Evolutionary conservation across 2,113 vertebrate genomes (phyloP).

Genomic region (Clarias magur): DNA sequence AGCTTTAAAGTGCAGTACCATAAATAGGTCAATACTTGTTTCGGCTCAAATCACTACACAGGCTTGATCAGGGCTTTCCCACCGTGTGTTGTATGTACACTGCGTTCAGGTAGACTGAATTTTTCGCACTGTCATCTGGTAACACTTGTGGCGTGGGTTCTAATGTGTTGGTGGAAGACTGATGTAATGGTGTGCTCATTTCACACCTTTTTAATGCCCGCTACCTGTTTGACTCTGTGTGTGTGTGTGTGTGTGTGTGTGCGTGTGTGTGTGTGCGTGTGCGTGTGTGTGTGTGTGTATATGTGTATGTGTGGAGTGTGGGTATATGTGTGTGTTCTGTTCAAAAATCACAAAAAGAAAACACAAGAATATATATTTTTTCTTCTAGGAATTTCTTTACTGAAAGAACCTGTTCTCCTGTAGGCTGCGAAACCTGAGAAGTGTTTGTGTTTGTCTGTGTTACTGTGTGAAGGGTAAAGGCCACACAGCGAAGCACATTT

Average conservation of each 20-base stretch:
- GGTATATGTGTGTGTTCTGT: neutral
- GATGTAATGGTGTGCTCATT: neutral
- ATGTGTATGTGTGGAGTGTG: neutral
- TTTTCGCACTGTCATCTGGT: neutral
- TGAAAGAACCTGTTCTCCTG: neutral
- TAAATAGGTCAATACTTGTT: no score
- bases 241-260: neutral
- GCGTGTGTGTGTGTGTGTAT: neutral
- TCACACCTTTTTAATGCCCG: conserved; percentile 6
- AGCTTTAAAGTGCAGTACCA: neutral
- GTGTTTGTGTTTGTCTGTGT: conserved; percentile 3
- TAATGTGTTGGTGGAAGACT: neutral
- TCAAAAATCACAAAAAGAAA: neutral
- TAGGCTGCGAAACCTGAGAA: neutral
- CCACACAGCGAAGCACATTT: neutral
- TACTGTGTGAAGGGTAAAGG: conserved; percentile 28
- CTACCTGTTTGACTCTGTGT: neutral
- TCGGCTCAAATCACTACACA: neutral
- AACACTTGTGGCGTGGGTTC: neutral
- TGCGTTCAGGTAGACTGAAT: neutral
- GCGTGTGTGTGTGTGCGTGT: neutral
- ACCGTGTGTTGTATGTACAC: neutral
- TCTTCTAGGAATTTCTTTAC: neutral
- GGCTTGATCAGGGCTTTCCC: neutral
- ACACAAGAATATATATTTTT: neutral